Conservation (phyloP, 2,113 vertebrate species). For the Prietella phreatophila region DNA sequence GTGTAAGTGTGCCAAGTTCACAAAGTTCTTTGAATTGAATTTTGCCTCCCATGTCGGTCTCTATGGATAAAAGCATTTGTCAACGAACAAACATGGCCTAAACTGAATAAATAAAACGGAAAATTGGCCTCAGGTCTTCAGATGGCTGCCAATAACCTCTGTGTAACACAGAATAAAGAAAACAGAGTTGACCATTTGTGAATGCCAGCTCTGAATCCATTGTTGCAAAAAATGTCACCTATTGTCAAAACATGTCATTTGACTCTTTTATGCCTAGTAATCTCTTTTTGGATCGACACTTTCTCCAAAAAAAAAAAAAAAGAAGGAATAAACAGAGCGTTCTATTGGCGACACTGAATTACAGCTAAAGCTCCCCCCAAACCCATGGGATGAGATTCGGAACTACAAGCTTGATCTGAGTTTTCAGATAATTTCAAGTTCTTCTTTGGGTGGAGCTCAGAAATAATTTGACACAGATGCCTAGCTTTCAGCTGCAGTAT, state of each 20-base stretch:
- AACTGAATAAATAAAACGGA: neutral
- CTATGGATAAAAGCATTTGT: neutral
- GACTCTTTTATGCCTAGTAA: neutral
- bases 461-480: constrained; percentile 58
- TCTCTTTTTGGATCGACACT: neutral
- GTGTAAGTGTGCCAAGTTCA: neutral
- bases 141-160: neutral
- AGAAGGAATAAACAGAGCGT: neutral
- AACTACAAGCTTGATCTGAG: constrained; percentile 40
- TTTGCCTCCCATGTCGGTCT: neutral
- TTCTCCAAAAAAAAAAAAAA: neutral
- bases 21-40: neutral
- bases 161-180: neutral
- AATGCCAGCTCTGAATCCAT: neutral
- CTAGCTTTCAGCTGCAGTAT: constrained; percentile 35
- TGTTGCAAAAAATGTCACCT: constrained; percentile 1
- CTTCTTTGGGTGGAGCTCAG: constrained; percentile 44
- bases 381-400: constrained; percentile 14
- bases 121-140: neutral
- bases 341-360: neutral
- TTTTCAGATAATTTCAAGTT: constrained; percentile 43
- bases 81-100: neutral
- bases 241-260: neutral
- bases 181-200: neutral
- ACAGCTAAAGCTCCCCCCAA: neutral